Conservation (phyloP, 2,888 invertebrate genomes). For the Protophormia terraenovae region DNA sequence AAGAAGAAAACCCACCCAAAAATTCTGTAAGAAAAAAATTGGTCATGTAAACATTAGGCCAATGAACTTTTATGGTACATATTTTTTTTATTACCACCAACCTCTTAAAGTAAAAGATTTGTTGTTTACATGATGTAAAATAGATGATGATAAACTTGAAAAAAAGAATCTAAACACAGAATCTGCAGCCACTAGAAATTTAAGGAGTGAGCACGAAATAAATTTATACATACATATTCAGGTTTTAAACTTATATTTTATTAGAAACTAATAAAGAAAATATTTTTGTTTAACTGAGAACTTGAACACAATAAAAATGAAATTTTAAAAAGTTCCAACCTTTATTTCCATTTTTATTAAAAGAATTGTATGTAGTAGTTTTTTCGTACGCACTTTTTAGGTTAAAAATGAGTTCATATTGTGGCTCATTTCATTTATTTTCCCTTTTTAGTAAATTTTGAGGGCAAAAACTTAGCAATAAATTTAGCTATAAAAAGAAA, state of each 20-base stretch:
- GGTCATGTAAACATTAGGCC: constrained; percentile 2
- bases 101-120: neutral
- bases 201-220: neutral
- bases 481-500: neutral
- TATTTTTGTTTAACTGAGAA: too few relatives aligned
- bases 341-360: too few relatives aligned
- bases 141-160: neutral
- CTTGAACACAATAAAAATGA: too few relatives aligned
- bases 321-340: too few relatives aligned
- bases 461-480: neutral
- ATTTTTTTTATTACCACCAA: neutral
- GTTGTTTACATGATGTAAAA: neutral
- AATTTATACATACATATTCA: too few relatives aligned
- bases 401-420: neutral
- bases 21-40: neutral
- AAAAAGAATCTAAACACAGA: neutral
- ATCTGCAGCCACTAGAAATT: neutral
- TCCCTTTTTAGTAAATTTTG: neutral
- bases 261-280: too few relatives aligned
- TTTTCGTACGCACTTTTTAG: too few relatives aligned
- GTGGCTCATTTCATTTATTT: neutral
- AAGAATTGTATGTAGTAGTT: too few relatives aligned
- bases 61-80: constrained; percentile 31
- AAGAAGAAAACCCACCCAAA: neutral
- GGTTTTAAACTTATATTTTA: too few relatives aligned